Evolutionary conservation across 92 coral and sea anemone genomes (phyloP).

Genomic region (Zoanthus gigantus): DNA sequence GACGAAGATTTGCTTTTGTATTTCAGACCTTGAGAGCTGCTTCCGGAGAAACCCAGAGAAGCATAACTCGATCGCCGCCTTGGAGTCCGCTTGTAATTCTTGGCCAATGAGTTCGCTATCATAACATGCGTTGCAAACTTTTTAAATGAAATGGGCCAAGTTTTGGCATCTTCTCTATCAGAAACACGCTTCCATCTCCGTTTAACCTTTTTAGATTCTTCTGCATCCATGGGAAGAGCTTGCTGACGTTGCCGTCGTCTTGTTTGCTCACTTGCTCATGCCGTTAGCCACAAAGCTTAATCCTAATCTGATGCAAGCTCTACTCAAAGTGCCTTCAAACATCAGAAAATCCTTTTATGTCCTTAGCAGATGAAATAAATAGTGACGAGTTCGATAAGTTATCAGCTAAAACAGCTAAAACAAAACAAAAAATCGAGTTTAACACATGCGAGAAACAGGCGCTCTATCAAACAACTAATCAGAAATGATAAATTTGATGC

Average conservation of each 20-base stretch:
- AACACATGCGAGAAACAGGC: not conserved
- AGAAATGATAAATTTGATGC: not conserved
- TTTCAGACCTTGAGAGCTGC: not conserved
- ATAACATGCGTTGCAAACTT: constrained; percentile 35
- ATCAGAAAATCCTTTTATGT: constrained; percentile 1
- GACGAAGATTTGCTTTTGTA: not conserved
- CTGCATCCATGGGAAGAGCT: not conserved
- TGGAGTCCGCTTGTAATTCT: not conserved
- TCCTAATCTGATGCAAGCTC: not conserved
- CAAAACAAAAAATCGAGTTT: not conserved
- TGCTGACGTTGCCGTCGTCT: not conserved
- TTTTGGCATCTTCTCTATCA: not conserved
- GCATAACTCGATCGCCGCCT: not conserved
- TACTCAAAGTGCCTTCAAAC: constrained; percentile 10
- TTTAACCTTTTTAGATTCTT: not conserved
- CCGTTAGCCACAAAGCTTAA: not conserved
- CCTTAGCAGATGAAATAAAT: not conserved
- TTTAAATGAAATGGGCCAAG: constrained; percentile 5
- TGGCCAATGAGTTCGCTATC: constrained; percentile 37
- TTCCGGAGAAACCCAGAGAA: not conserved
- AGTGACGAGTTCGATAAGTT: not conserved
- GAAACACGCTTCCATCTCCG: not conserved
- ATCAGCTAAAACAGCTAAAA: not conserved
- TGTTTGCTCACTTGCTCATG: constrained; percentile 29
- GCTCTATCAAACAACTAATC: not conserved